Conservation (phyloP, 2,113 vertebrate genomes). For the Sinocyclocheilus maitianheensis region DNA sequence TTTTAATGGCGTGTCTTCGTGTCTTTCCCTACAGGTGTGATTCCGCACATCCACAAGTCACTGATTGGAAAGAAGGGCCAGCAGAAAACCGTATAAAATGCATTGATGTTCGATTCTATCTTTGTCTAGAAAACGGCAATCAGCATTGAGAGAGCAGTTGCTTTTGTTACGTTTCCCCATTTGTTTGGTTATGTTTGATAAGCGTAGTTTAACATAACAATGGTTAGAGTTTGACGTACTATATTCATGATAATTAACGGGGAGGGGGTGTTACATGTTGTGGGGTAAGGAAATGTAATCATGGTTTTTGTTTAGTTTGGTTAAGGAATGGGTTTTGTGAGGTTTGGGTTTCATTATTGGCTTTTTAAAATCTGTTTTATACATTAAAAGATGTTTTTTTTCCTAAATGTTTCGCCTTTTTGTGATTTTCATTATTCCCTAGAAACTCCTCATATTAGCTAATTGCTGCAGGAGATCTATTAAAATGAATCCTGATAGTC, state of each 20-base stretch:
- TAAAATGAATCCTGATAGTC: not conserved
- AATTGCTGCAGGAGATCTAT: not conserved
- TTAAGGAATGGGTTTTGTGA: constrained; percentile 59
- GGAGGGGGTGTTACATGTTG: not conserved
- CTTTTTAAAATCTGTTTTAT: constrained; percentile 80
- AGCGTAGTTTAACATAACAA: constrained; percentile 55
- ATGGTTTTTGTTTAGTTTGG: constrained; percentile 62
- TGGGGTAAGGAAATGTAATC: constrained; percentile 60
- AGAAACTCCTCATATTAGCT: not conserved
- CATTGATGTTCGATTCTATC: not conserved
- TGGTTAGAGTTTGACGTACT: constrained; percentile 51
- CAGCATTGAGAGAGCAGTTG: constrained; percentile 43
- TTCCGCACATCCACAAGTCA: constrained; percentile 90
- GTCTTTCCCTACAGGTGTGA: constrained; percentile 75
- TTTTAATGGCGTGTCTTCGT: not conserved
- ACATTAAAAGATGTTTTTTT: constrained; percentile 72
- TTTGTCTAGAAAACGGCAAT: constrained; percentile 33
- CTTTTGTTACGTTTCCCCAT: constrained; percentile 56
- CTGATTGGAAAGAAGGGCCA: constrained; percentile 90
- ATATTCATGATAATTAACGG: constrained; percentile 2
- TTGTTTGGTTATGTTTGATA: constrained; percentile 59
- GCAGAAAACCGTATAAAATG: constrained; percentile 82
- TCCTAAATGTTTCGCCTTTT: constrained; percentile 58
- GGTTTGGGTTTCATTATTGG: constrained; percentile 63
- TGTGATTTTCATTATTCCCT: not conserved